Evolutionary conservation across 2,888 invertebrate genomes (phyloP).

Genomic region (Xanthorhoe spadicearia): DNA sequence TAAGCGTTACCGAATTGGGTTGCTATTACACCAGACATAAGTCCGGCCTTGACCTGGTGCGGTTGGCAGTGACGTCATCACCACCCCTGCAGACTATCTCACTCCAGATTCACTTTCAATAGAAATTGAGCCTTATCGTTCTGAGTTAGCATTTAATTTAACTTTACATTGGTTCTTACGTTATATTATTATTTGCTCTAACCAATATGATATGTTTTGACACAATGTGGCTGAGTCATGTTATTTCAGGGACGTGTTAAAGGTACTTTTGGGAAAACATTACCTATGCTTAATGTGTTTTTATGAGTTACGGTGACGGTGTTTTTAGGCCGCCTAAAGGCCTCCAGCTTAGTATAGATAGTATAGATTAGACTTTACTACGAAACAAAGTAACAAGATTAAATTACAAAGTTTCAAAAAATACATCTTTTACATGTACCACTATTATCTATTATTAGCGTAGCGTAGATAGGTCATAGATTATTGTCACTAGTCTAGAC

Average conservation of each 20-base stretch:
- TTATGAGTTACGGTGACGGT: no score
- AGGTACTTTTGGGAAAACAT: background rate
- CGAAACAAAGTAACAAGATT: no score
- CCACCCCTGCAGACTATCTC: conserved; percentile 27
- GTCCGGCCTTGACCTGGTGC: conserved; percentile 52
- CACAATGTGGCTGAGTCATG: background rate
- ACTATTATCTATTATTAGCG: no score
- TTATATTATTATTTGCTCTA: background rate
- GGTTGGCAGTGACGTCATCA: conserved; percentile 52
- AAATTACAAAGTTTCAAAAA: no score
- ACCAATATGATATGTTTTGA: background rate
- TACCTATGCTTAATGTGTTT: background rate
- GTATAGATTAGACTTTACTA: no score
- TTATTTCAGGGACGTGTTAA: background rate
- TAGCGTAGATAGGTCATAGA: no score
- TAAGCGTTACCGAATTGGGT: conserved; percentile 7
- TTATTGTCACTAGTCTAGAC: no score
- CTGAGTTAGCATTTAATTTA: background rate
- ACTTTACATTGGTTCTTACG: background rate
- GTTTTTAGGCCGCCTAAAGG: no score
- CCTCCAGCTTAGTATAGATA: no score
- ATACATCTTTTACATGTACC: no score
- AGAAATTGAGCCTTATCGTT: conserved; percentile 14
- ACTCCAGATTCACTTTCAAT: conserved; percentile 20
- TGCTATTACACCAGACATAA: conserved; percentile 16